Evolutionary conservation across 2,888 invertebrate species (phyloP), one percentile per base, ranked within the genome.

Genomic region (Neoaliturus tenellus): DNA sequence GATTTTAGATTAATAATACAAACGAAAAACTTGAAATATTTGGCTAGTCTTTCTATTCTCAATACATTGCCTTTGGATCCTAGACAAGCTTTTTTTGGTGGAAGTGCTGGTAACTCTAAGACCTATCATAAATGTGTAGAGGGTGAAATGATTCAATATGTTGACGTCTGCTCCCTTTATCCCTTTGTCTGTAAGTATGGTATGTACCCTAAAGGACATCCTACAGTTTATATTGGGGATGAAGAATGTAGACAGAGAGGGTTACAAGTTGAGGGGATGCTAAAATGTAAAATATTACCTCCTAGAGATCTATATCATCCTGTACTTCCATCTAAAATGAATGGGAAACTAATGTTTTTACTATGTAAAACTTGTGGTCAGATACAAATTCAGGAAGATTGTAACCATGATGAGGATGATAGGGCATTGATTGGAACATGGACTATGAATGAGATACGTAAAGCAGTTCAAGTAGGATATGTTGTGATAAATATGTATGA

Each of bases 291-390:
- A 25, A 41, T 83, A 48, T n/a, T 82, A 1, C 81, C 84, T 39
- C 85, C 83, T 55, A 12, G 80, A 35, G 44, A 83, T 14, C 71
- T 85, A 23, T 82, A 85, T 28, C 62, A 73, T 35, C 85, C 83
- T 14, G 75, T 90, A 0, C 83, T 90, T 14, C 89, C 90, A 0
- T 78, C 85, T 0, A 86, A 86, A 83, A 87, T 88, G 55, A 87
- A 88, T 78, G 86, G 86, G 0, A 88, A 88, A 83, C 83, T 90
- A n/a, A 87, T 89, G 85, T 90, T 90, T 86, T 85, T 87, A 0
- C 84, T 90, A 3, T 90, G 90, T 87, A 85, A 87, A 8, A 87
- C 86, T 0, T 90, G 90, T 85, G 88, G 86, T 31, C 88, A 89
- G 31, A 85, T 73, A 25, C 55, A 87, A 58, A 84, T 85, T 58